Percentiles rank a stretch among this genome's conserved stretches.
phyloP scores from a whole-genome alignment of 2,797 vertebrate genomes.

The Arnoldichthys spilopterus region DNA sequence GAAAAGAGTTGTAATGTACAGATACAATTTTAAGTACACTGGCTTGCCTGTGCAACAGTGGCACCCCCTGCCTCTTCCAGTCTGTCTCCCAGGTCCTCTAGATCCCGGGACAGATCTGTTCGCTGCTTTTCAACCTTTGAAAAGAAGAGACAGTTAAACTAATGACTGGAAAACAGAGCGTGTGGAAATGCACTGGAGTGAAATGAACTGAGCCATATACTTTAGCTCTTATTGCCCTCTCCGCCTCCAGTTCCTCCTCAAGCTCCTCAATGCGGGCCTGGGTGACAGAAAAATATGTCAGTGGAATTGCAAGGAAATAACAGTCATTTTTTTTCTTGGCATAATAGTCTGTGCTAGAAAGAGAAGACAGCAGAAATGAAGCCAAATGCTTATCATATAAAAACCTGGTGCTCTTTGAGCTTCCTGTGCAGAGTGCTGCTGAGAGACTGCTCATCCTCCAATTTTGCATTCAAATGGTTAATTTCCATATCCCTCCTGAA shows the following conservation, averaged over 20 bases:
- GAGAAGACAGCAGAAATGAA: conserved; percentile 2
- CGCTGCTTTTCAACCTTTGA: conserved; percentile 79
- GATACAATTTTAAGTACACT: not conserved
- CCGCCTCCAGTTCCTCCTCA: conserved; percentile 77
- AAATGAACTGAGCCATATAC: conserved; percentile 52
- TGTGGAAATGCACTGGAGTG: not conserved
- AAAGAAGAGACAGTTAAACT: conserved; percentile 27
- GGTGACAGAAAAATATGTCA: conserved; percentile 31
- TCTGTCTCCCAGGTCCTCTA: conserved; percentile 77
- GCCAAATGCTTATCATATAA: not conserved
- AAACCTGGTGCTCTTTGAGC: conserved; percentile 79
- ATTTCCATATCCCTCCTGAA: conserved; percentile 79
- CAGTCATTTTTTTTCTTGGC: conserved; percentile 21
- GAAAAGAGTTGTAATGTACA: not conserved
- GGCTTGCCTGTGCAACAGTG: conserved; percentile 71
- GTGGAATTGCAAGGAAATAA: conserved; percentile 28
- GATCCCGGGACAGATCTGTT: conserved; percentile 74
- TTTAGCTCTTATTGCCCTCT: conserved; percentile 74
- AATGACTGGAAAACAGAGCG: conserved; percentile 17
- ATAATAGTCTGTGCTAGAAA: not conserved
- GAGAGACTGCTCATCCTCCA: conserved; percentile 79
- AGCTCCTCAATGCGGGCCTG: conserved; percentile 74
- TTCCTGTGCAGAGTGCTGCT: conserved; percentile 77
- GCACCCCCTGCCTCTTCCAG: conserved; percentile 77
- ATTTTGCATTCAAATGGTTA: conserved; percentile 77